A percentile compares a stretch with the other conserved stretches of the same genome.
Conservation (phyloP, 1,140 invertebrate genomes). For the Pachypsylla venusta region DNA sequence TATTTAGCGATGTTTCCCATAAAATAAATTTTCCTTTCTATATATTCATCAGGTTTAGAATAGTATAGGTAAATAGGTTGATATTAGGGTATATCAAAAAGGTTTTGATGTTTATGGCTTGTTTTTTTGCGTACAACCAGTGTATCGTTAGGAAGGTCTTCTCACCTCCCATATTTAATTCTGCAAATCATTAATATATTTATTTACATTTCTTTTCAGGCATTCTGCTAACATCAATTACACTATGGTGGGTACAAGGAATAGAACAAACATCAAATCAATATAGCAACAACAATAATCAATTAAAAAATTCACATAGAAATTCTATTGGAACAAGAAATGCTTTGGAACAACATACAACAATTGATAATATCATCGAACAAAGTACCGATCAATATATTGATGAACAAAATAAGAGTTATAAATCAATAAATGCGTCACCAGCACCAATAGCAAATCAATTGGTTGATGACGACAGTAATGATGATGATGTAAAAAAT, state of each 20-base stretch:
- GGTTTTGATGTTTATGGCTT: background rate
- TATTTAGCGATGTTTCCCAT: no score
- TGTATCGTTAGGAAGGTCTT: no score
- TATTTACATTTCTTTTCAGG: background rate
- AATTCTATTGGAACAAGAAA: background rate
- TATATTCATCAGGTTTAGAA: background rate
- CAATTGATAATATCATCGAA: no score
- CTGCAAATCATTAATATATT: background rate
- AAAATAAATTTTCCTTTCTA: background rate
- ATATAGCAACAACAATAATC: background rate
- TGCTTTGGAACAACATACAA: no score
- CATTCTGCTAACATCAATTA: background rate
- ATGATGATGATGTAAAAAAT: no score
- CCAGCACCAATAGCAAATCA: background rate
- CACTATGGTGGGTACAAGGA: constrained; percentile 3
- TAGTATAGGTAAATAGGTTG: background rate
- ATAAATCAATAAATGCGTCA: background rate
- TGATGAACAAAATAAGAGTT: background rate
- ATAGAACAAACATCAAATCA: no score
- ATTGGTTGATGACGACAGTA: no score
- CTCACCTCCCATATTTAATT: background rate
- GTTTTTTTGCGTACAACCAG: background rate
- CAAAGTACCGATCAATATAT: background rate
- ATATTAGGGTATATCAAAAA: background rate
- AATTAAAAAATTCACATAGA: background rate